Conservation (phyloP, 2,797 vertebrate species). For the Pempheris klunzingeri region DNA sequence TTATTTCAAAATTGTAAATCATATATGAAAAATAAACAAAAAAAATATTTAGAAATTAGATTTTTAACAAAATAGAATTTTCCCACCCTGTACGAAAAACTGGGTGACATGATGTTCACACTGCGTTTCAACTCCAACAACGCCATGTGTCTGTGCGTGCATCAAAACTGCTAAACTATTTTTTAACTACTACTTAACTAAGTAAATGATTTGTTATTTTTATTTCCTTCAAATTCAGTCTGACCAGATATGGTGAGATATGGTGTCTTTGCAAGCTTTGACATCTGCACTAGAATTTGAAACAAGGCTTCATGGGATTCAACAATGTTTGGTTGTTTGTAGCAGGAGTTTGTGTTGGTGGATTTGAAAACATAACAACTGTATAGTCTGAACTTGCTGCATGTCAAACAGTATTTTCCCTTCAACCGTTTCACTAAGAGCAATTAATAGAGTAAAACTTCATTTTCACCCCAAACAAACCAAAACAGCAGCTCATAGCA, state of each 20-base stretch:
- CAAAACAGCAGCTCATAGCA: neutral
- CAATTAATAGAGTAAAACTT: too few species aligned
- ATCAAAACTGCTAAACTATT: too few species aligned
- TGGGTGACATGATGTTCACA: too few species aligned
- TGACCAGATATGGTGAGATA: fast-evolving
- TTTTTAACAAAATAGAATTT: too few species aligned
- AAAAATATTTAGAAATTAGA: neutral
- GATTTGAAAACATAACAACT: neutral
- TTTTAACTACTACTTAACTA: too few species aligned
- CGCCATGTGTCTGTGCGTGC: too few species aligned
- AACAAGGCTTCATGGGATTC: neutral
- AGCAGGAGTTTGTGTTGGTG: neutral
- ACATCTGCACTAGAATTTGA: neutral
- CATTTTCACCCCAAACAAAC: neutral
- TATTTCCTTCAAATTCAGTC: neutral
- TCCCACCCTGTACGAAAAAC: too few species aligned
- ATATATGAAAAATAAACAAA: neutral
- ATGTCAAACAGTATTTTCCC: neutral
- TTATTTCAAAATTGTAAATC: neutral
- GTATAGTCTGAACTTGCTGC: neutral
- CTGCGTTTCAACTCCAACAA: too few species aligned
- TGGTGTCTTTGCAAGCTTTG: neutral
- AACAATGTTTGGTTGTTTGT: neutral
- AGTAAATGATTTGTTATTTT: neutral
- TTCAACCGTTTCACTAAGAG: too few species aligned